Evolutionary conservation across 2,113 vertebrate species (phyloP), one percentile per base, ranked within the genome.

Genomic region (Deroptyus accipitrinus): DNA sequence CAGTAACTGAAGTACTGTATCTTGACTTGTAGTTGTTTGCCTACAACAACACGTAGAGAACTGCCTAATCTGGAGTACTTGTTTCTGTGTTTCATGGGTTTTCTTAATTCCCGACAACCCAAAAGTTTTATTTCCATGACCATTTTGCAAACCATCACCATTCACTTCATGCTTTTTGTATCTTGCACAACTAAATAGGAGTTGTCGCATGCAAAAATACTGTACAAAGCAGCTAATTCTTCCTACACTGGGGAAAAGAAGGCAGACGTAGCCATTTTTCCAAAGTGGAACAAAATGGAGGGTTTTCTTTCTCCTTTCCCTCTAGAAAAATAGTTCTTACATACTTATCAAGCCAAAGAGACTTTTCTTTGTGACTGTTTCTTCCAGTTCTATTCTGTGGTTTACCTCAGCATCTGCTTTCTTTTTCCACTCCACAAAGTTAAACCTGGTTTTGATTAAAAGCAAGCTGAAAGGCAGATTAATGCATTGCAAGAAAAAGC

Each of bases 381-480:
- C 88, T 94, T 81, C 80, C 68, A 88, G 57, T 33, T 49, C 69
- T 41, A 1, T 8, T 68, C 86, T 90, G 88, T 69, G 95, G 94
- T 92, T 94, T 83, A 61, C 80, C 90, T 90, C 86, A 88, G 83
- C 74, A 83, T 94, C 86, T 95, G 94, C 48, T 95, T 93, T 55
- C 66, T 94, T 92, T 94, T 92, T 78, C 83, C 66, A 46, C 17
- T 78, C 57, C 44, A 44, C 52, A 13, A 5, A 88, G 51, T 76
- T 46, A 12, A 83, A 77, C 19, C 92, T 96, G 96, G 22, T 54
- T 96, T 90, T 68, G 83, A 93, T 96, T 95, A 93, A 64, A 86
- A 90, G 22, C 42, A 70, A 83, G 48, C 93, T 67, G 93, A 85
- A 88, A 94, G 78, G 93, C 72, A 92, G 82, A 94, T 88, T 52